A percentile compares a stretch with the other conserved stretches of the same genome.
These are phyloP conservation scores for Drosophila atripex DNA, from an alignment of 2,888 invertebrate genomes.

Conservation along the genomic window DNA sequence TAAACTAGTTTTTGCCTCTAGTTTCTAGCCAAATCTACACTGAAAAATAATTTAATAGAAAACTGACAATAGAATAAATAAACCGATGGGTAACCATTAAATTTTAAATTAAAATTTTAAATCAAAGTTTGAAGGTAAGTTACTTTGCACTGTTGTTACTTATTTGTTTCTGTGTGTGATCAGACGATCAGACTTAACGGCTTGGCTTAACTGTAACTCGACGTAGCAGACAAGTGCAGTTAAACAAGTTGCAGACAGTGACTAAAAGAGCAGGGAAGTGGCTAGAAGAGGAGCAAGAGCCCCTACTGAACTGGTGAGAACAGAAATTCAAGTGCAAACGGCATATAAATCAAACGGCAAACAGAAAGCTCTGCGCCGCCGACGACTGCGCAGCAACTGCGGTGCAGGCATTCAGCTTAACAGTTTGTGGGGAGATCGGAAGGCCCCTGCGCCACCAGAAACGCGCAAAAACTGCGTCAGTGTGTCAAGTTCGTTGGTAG, in stretches of 20 bases:
- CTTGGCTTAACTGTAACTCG: slow-evolving; percentile 70
- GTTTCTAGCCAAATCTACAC: background rate
- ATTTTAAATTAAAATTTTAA: too few relatives aligned
- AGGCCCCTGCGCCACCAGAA: slow-evolving; percentile 6
- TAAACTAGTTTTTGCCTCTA: slow-evolving; percentile 12
- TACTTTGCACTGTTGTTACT: background rate
- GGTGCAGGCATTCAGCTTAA: slow-evolving; percentile 58
- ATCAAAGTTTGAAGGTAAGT: too few relatives aligned
- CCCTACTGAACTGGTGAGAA: slow-evolving; percentile 46
- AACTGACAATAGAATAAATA: too few relatives aligned
- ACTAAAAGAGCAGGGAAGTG: slow-evolving; percentile 40
- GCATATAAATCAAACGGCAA: slow-evolving; percentile 73
- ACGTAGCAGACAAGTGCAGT: slow-evolving; percentile 71
- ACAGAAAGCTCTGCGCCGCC: slow-evolving; percentile 61
- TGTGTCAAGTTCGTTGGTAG: slow-evolving; percentile 81
- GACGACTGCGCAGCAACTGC: slow-evolving; percentile 25
- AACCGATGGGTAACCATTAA: too few relatives aligned
- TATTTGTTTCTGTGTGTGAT: slow-evolving; percentile 11
- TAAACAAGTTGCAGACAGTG: slow-evolving; percentile 61
- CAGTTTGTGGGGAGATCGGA: slow-evolving; percentile 55
- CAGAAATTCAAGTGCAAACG: slow-evolving; percentile 75
- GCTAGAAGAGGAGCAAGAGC: slow-evolving; percentile 10
- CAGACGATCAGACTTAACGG: slow-evolving; percentile 67
- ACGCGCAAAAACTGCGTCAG: slow-evolving; percentile 74
- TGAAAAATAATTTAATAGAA: background rate